Evolutionary conservation across 2,113 vertebrate species (phyloP).

Genomic region (Siniperca knerii): DNA sequence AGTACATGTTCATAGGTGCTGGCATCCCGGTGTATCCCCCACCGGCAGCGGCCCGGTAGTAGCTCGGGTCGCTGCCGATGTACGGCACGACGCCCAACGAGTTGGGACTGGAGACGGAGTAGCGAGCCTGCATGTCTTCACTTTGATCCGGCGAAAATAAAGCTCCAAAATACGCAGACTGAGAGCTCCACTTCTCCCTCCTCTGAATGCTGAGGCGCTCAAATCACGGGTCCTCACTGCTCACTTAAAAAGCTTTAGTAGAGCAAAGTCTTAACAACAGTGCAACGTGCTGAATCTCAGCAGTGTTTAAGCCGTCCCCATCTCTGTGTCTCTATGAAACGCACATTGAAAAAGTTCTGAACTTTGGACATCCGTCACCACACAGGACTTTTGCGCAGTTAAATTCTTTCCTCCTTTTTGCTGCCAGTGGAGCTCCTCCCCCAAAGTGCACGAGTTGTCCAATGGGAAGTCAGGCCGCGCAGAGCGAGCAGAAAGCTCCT

Average conservation of each 20-base stretch:
- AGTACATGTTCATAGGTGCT: slow-evolving; percentile 97
- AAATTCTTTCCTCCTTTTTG: slow-evolving; percentile 87
- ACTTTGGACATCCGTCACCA: slow-evolving; percentile 96
- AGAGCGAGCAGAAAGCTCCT: slow-evolving; percentile 53
- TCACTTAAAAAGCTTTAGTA: background rate
- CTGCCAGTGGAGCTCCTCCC: slow-evolving; percentile 85
- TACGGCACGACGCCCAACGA: slow-evolving; percentile 98
- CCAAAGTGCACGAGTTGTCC: slow-evolving; percentile 72
- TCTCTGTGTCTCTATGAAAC: slow-evolving; percentile 84
- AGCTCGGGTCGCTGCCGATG: slow-evolving; percentile 94
- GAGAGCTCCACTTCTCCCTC: slow-evolving; percentile 70
- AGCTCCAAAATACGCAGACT: slow-evolving; percentile 67
- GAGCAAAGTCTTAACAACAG: slow-evolving; percentile 38
- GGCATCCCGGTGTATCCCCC: slow-evolving; percentile 96
- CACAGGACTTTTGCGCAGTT: slow-evolving; percentile 94
- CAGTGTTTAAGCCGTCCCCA: slow-evolving; percentile 79
- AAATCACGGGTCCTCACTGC: slow-evolving; percentile 61
- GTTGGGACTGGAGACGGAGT: slow-evolving; percentile 97
- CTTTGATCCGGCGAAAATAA: slow-evolving; percentile 52
- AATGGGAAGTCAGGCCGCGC: slow-evolving; percentile 82
- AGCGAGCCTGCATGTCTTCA: slow-evolving; percentile 96
- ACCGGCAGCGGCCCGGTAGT: slow-evolving; percentile 93
- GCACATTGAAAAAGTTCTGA: slow-evolving; percentile 91
- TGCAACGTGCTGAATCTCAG: slow-evolving; percentile 48
- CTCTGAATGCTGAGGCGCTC: slow-evolving; percentile 38